A percentile compares a stretch with the other conserved stretches of the same genome.
Evolutionary conservation across 2,113 vertebrate genomes (phyloP).

Genomic region (Psammodynastes pulverulentus): DNA sequence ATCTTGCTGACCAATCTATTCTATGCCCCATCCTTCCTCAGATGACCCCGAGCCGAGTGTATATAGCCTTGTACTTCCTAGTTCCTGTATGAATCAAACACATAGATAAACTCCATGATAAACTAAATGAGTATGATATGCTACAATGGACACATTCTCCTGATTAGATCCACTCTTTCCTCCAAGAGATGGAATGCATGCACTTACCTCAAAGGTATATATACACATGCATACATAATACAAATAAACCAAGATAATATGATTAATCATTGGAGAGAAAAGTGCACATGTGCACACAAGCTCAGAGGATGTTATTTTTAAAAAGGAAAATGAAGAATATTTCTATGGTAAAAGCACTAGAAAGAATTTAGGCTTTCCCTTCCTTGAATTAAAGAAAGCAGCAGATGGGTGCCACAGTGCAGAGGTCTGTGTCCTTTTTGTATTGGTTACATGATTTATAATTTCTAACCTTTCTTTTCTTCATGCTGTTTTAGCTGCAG

Average conservation of each 20-base stretch:
- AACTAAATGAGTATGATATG: background rate
- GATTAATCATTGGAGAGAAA: background rate
- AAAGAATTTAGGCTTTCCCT: background rate
- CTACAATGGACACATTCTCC: background rate
- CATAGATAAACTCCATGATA: background rate
- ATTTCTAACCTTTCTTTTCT: background rate
- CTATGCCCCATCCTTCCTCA: background rate
- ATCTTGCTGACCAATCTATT: background rate
- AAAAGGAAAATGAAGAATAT: background rate
- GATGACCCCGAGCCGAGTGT: background rate
- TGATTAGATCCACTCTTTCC: background rate
- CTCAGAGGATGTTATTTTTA: background rate
- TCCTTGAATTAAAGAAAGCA: background rate
- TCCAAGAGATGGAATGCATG: background rate
- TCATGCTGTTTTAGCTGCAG: background rate
- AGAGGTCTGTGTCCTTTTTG: background rate
- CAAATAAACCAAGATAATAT: background rate
- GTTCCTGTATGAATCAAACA: background rate
- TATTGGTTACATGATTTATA: background rate
- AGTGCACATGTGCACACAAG: background rate
- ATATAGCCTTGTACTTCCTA: background rate
- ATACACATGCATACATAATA: background rate
- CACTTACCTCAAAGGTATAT: background rate
- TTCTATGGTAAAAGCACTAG: background rate
- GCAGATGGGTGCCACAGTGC: background rate